Evolutionary conservation across 53 echinoderm and acorn worm genomes (phyloP), one percentile per base, ranked within the genome.

Genomic region (Patiria pectinifera): DNA sequence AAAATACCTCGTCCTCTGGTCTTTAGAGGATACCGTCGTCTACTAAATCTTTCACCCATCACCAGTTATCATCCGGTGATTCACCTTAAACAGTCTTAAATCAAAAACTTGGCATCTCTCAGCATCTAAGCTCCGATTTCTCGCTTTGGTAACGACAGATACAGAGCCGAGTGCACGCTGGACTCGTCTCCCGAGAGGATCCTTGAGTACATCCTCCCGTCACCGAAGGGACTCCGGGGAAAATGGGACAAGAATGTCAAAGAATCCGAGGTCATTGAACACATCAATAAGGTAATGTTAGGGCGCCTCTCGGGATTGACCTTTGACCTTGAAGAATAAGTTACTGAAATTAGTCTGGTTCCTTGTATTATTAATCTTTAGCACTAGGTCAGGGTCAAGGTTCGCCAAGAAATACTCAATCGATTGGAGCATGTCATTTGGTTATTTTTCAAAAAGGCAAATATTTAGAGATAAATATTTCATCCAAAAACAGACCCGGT

Each of bases 201-300:
- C 62, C 78, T 98, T 24, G 85, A 94, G 16, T 98, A 95, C 92
- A 93, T 98, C 43, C 91, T 98, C 43, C 98, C 98, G 69, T 92
- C 95, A 59, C 98, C 98, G 15, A 94, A 94, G 92, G 98, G 98
- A 61, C 92, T 96, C 44, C 86, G 98, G 63, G 98, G 96, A 0
- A 96, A 96, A 83, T 98, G 98, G 98, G 98, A 98, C 94, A 98
- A 98, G 91, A 98, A 94, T 45, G 96, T 98, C 66, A 98, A 96
- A 82, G 95, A 95, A 45, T 98, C 98, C 15, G 94, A 96, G 63
- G 95, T 97, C 43, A 83, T 97, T 9, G 97, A 97, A 82, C 85
- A 94, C 77, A 92, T 96, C 44, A 94, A 96, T 69, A 95, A 97
- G 93, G 97, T 97, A 95, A 53, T 8, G 53, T 6, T 53, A 8